Evolutionary conservation across 2,797 vertebrate species (phyloP), one percentile per base, ranked within the genome.

Genomic region (Coendou prehensilis): DNA sequence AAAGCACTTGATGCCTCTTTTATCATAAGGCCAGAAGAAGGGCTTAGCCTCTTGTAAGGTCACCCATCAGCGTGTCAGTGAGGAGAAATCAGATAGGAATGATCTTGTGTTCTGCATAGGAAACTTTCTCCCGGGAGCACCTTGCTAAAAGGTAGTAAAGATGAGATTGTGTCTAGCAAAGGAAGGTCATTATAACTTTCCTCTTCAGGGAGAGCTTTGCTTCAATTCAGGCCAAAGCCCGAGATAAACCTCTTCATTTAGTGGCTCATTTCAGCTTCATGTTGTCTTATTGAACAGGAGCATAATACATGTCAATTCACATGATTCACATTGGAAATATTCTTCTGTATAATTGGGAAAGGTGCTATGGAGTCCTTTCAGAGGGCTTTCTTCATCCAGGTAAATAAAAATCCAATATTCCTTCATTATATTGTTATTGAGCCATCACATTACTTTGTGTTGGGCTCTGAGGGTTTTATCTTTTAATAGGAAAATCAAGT

Each of bases 381-480:
- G 92, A 95, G 95, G 50, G 83, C 91, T 95, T 80, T 97, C 80
- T 82, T 95, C 63, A 79, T 89, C 28, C 67, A 96, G 89, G 92
- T 97, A 96, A 98, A 97, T 98, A 97, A 97, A 98, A 98, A 96
- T 93, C 52, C 97, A 97, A 83, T 98, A 94, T 85, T 96, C 67
- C 69, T 95, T 92, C 91, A 1, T 85, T 97, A 91, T 56, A 67
- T 59, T 79, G 47, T 59, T 92, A 87, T 95, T 87, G 67, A 97
- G 90, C 54, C 59, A 84, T 78, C 57, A 59, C 41, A 37, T 93
- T 88, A 41, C 85, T 93, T 95, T 95, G 83, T 94, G 94, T 78
- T 87, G 75, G 89, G 73, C 79, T 67, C 1, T 82, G 52, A 78
- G 73, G 67, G 61, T 91, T 97, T 98, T 98, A 47, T 97, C 71